phyloP scores from a whole-genome alignment of 2,888 invertebrate genomes.

The Drosophila longiperda region DNA sequence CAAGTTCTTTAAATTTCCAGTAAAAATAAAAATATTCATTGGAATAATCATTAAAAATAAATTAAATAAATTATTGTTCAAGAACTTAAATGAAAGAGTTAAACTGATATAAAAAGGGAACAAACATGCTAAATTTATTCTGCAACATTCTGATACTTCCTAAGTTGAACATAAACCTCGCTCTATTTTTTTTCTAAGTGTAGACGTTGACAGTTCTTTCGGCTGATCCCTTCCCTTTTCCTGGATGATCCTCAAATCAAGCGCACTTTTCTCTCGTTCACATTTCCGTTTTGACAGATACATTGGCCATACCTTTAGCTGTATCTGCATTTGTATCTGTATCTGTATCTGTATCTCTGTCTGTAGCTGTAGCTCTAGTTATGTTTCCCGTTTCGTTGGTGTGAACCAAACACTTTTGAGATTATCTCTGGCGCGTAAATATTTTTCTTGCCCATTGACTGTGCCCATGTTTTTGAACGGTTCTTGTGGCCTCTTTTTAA shows the following conservation, averaged over 20 bases:
- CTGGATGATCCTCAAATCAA: slow-evolving; percentile 80
- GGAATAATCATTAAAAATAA: background rate
- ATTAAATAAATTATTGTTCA: background rate
- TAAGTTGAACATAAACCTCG: background rate
- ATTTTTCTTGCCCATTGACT: slow-evolving; percentile 82
- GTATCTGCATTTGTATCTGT: slow-evolving; percentile 30
- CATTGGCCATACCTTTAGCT: slow-evolving; percentile 59
- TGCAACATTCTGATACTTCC: background rate
- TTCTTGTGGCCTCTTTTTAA: slow-evolving; percentile 63
- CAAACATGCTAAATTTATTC: background rate
- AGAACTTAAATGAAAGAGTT: background rate
- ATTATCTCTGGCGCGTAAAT: slow-evolving; percentile 83
- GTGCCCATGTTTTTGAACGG: slow-evolving; percentile 62
- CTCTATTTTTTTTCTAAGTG: background rate
- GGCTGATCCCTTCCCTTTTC: slow-evolving; percentile 61
- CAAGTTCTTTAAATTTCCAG: background rate
- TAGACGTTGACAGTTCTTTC: slow-evolving; percentile 37
- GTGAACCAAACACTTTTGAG: slow-evolving; percentile 79
- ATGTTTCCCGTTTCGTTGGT: slow-evolving; percentile 69
- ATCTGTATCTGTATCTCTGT: slow-evolving; percentile 19
- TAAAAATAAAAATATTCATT: background rate
- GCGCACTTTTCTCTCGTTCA: slow-evolving; percentile 70
- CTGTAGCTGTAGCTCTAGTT: slow-evolving; percentile 8
- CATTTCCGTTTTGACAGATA: slow-evolving; percentile 79
- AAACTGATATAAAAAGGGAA: background rate